Evolutionary conservation across 2,888 invertebrate species (phyloP).

Genomic region (Pristionchus fissidentatus): DNA sequence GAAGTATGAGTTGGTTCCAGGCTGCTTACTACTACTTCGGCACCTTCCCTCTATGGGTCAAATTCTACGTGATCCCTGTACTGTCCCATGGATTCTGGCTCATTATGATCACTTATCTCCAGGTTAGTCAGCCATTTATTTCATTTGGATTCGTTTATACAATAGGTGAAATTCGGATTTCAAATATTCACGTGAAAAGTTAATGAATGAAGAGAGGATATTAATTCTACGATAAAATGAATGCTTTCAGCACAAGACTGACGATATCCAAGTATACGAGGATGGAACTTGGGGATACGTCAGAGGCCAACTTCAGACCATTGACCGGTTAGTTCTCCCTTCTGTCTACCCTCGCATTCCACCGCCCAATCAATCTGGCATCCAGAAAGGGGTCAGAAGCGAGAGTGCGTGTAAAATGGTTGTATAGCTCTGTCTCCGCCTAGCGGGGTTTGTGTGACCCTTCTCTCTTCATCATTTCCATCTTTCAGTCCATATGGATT

Average conservation of each 20-base stretch:
- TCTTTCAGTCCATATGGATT: constrained; percentile 63
- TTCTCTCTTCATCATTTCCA: background rate
- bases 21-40: constrained; percentile 44
- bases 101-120: constrained; percentile 62
- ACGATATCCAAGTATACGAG: constrained; percentile 57
- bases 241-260: constrained; percentile 50
- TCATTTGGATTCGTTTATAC: background rate
- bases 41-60: constrained; percentile 3
- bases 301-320: constrained; percentile 67
- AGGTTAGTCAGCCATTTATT: constrained; percentile 31
- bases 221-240: background rate
- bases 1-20: background rate
- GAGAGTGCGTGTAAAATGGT: background rate
- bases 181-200: background rate
- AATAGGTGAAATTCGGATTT: background rate
- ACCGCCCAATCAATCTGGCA: background rate
- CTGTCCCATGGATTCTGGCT: constrained; percentile 58
- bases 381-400: background rate
- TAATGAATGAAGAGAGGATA: background rate
- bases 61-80: constrained; percentile 48
- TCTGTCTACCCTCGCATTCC: too few species aligned
- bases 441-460: background rate
- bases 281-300: constrained; percentile 60
- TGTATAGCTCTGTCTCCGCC: background rate
- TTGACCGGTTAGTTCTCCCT: constrained; percentile 52